Evolutionary conservation across 2,113 vertebrate genomes (phyloP), one percentile per base, ranked within the genome.

Genomic region (Lamprologus speciosus): DNA sequence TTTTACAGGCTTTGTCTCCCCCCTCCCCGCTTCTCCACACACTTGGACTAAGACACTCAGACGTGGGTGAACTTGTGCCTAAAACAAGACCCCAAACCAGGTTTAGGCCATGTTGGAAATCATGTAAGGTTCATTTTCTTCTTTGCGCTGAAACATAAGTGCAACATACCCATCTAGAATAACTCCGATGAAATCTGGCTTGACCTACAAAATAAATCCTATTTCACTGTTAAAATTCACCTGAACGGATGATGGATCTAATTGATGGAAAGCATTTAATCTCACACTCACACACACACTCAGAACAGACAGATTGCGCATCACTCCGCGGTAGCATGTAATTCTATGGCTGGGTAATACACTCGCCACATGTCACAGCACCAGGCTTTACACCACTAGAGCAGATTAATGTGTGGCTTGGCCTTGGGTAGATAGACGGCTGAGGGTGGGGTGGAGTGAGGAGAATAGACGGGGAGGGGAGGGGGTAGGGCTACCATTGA

Each of bases 391-490:
- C 81, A 84, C 85, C 54, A 70, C 51, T 70, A 53, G 58, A 13
- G 26, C 88, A 95, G 93, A 96, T 95, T 95, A 93, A 65, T 86
- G 68, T 81, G 87, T 89, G 85, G 88, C 87, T 85, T 54, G 88
- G 82, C 70, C 81, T 83, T 86, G 80, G 33, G 63, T 87, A 35
- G 85, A 86, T 65, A 47, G 88, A 60, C 13, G 8, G 89, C 79
- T 87, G 79, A 63, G 70, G 83, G 73, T 93, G 88, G 54, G 83
- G 81, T 79, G 80, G 81, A 50, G 81, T 28, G 63, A 57, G 35
- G 58, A 58, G 53, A 23, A 28, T 40, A 9, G 51, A 19, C n/a
- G 5, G 81, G 23, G 50, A 13, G 79, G 26, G 53, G 4, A 45
- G 70, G 54, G 40, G 21, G 50, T 47, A 6, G 57, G 54, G 33